Evolutionary conservation across 53 echinoderm and acorn worm species (phyloP).

Genomic region (Luidia sarsii): DNA sequence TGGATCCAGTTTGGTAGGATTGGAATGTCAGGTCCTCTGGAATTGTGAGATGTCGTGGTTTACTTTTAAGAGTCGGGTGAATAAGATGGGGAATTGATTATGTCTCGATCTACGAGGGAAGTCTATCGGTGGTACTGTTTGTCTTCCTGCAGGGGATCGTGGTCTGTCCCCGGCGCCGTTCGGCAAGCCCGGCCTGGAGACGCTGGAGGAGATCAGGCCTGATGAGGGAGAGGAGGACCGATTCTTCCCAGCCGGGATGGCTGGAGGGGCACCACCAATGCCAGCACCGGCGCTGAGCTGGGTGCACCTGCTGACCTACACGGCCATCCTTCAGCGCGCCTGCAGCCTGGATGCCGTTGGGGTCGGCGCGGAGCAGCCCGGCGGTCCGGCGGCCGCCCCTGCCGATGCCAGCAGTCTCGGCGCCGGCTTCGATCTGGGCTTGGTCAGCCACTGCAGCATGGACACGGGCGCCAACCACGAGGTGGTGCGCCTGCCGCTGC

Average conservation of each 20-base stretch:
- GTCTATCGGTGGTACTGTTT: no score
- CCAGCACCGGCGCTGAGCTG: constrained; percentile 64
- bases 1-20: no score
- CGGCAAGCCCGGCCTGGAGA: constrained; percentile 56
- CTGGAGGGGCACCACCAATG: constrained; percentile 10
- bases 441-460: constrained; percentile 52
- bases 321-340: constrained; percentile 84
- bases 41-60: no score
- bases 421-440: constrained; percentile 67
- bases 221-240: constrained; percentile 42
- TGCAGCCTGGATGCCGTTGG: constrained; percentile 79
- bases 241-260: not conserved
- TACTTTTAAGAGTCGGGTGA: not conserved
- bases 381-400: not conserved
- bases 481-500: constrained; percentile 76
- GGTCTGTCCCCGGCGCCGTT: constrained; percentile 38
- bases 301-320: constrained; percentile 91
- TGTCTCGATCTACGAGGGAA: no score
- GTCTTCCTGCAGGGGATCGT: no score
- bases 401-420: constrained; percentile 58
- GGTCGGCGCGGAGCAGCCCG: constrained; percentile 23
- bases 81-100: not conserved
- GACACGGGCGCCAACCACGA: constrained; percentile 78
- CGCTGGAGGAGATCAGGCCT: constrained; percentile 56
- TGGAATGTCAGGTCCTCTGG: no score